A percentile compares a stretch with the other conserved stretches of the same genome.
Conservation (phyloP, 2,888 invertebrate species). For the Perizoma flavofasciatum region DNA sequence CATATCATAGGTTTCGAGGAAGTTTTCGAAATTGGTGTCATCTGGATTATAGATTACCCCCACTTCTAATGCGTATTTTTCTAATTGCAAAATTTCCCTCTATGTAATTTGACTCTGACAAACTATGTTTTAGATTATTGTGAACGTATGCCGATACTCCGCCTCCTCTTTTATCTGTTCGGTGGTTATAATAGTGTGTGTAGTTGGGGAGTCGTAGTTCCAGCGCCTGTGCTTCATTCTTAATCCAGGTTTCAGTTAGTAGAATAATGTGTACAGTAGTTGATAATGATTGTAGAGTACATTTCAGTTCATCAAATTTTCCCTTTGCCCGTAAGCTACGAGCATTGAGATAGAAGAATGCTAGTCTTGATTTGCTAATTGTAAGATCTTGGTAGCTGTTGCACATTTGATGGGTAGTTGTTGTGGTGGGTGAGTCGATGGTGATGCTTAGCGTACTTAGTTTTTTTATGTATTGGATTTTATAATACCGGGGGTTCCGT, state of each 20-base stretch:
- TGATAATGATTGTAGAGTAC: too few relatives aligned
- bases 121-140: neutral
- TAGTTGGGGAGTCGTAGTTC: slow-evolving; percentile 1
- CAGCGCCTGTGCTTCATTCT: neutral
- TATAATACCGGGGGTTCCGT: slow-evolving; percentile 37
- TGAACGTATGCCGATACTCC: neutral
- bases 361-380: neutral
- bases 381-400: neutral
- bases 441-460: neutral
- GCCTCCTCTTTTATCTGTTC: slow-evolving; percentile 2
- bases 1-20: neutral
- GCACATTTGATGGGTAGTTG: neutral
- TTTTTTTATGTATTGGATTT: slow-evolving; percentile 1
- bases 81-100: neutral
- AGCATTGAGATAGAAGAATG: slow-evolving; percentile 1
- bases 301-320: slow-evolving; percentile 1
- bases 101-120: neutral
- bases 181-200: slow-evolving; percentile 1
- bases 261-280: slow-evolving; percentile 1
- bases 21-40: neutral
- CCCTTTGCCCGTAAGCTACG: neutral
- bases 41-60: slow-evolving; percentile 1
- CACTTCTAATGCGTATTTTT: neutral
- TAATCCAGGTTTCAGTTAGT: slow-evolving; percentile 4
- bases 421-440: neutral